Base-by-base conservation (phyloP, 2,888 invertebrate genomes). In the Emmelina monodactyla region DNA sequence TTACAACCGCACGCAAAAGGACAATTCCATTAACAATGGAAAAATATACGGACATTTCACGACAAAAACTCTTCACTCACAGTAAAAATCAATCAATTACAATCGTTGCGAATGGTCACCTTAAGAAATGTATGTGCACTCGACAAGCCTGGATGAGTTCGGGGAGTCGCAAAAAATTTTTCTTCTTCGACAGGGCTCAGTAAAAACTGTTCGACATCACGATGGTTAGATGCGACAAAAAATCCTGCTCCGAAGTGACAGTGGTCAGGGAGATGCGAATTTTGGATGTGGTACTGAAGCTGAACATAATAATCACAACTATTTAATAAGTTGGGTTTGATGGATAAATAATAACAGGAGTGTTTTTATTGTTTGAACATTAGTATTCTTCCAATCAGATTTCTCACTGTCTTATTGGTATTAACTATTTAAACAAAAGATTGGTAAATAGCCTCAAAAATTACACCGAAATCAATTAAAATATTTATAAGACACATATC, bases 41-140 rank as follows among this genome's bases (percentile, higher is more conserved):
- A 10, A 25, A 25, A 25, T 25, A 25, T 25, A 25, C 25, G 25
- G 4, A 25, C 25, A 25, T 25, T 25, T 25, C 11, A 25, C n/a
- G 25, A 10, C 25, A 25, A 25, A 25, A 25, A 25, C 25, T 25
- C 11, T 25, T 25, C 11, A n/a, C 9, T 25, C 11, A n/a, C 3
- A 3, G 25, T 11, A 9, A 62, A 58, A 67, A 67, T 63, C 66
- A 62, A 72, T 75, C 76, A 76, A 76, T 76, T 76, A 73, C 65
- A 50, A 47, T 51, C 60, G 49, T 49, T 53, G 61, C 62, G 59
- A 54, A 57, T 53, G 55, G 53, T 44, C 46, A 54, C 55, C 59
- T 58, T 57, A 62, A 56, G 58, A 69, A 72, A 73, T 69, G 62
- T 73, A 72, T 64, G 64, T 64, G 53, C 60, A 62, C 64, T 71